These are phyloP conservation scores for Drosophila bocki DNA, from an alignment of 1,140 invertebrate genomes.

Conservation along the genomic window DNA sequence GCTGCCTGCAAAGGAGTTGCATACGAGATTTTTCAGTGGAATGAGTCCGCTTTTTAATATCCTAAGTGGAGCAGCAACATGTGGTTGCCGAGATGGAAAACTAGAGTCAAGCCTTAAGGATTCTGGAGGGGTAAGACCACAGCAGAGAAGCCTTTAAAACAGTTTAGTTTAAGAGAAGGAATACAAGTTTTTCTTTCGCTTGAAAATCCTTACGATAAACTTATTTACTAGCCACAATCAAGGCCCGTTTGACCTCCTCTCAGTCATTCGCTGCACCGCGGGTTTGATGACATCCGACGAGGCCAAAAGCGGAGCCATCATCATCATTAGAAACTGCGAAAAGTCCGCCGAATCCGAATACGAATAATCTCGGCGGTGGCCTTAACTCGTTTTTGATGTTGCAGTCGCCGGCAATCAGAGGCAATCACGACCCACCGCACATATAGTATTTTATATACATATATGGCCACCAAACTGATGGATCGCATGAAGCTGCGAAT, in stretches of 20 bases:
- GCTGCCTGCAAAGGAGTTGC: slow-evolving; percentile 16
- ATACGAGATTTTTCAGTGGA: slow-evolving; percentile 28
- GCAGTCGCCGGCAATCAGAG: slow-evolving; percentile 40
- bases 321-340: slow-evolving; percentile 78
- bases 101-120: slow-evolving; percentile 18
- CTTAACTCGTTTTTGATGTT: slow-evolving; percentile 77
- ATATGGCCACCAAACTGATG: slow-evolving; percentile 39
- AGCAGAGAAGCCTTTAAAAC: background rate
- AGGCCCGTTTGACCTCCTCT: slow-evolving; percentile 41
- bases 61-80: slow-evolving; percentile 68
- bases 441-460: slow-evolving; percentile 3
- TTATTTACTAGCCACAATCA: slow-evolving; percentile 4
- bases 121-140: background rate
- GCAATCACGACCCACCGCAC: slow-evolving; percentile 41
- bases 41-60: slow-evolving; percentile 65
- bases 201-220: background rate
- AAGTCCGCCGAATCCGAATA: slow-evolving; percentile 57
- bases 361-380: slow-evolving; percentile 49
- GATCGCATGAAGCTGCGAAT: slow-evolving; percentile 36
- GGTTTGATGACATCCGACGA: slow-evolving; percentile 27
- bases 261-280: slow-evolving; percentile 8
- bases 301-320: slow-evolving; percentile 45
- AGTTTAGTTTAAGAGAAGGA: background rate
- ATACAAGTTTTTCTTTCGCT: background rate
- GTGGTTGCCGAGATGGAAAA: slow-evolving; percentile 46